Evolutionary conservation across 2,113 vertebrate genomes (phyloP).

Genomic region (Aix galericulata): DNA sequence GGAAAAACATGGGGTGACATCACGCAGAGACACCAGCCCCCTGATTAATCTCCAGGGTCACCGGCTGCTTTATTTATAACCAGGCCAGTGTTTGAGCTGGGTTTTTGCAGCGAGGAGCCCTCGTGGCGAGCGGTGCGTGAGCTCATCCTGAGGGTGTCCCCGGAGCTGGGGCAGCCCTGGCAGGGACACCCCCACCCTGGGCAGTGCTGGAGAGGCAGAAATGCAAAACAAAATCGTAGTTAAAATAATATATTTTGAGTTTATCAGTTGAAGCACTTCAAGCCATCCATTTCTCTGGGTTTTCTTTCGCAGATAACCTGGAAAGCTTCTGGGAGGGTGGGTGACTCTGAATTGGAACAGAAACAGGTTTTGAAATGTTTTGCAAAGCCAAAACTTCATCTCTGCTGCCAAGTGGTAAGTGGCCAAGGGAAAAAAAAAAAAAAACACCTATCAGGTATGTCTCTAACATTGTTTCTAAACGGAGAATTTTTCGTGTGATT

Average conservation of each 20-base stretch:
- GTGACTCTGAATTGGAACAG: conserved; percentile 44
- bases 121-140: neutral
- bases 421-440: neutral
- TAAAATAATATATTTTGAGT: conserved; percentile 11
- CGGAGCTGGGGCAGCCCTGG: rapidly evolving
- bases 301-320: conserved; percentile 49
- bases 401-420: conserved; percentile 43
- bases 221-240: neutral
- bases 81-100: neutral
- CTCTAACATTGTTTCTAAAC: conserved; percentile 39
- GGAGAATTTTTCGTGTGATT: conserved; percentile 48
- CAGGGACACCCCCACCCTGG: neutral
- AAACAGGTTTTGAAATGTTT: conserved; percentile 26
- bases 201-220: rapidly evolving
- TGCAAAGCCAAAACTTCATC: conserved; percentile 12
- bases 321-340: neutral
- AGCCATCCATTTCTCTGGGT: neutral
- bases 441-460: conserved; percentile 31
- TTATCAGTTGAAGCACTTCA: conserved; percentile 48
- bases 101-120: neutral
- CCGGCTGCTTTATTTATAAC: conserved; percentile 37
- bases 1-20: conserved; percentile 63
- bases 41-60: conserved; percentile 18
- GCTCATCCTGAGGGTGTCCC: neutral
- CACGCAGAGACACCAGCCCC: conserved; percentile 30